Evolutionary conservation across 2,888 invertebrate species (phyloP), one percentile per base, ranked within the genome.

Genomic region (Chesias legatella): DNA sequence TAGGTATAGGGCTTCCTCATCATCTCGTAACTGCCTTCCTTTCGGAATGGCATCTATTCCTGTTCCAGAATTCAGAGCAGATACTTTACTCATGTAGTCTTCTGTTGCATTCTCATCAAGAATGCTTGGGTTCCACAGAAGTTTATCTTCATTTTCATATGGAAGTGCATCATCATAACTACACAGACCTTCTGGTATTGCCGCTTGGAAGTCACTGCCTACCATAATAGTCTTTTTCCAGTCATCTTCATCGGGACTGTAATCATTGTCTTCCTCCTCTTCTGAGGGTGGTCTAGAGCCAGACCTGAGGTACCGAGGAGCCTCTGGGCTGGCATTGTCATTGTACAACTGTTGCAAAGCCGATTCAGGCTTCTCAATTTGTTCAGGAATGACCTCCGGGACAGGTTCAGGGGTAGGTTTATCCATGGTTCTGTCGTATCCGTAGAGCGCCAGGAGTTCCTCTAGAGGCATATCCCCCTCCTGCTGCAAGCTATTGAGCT

Each of bases 391-490:
- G 31, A 73, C 72, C 52, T 81, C 79, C 0, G 79, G 77, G 23
- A 78, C 70, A 27, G 77, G 76, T 52, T 80, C 81, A 0, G 79
- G 76, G 3, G 56, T 62, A 33, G 69, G 73, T 11, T 84, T 83
- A 28, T 86, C 85, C 81, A 84, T 82, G 48, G 48, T 80, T 69
- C 57, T 90, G 58, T 90, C 86, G 80, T 92, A 94, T 53, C 95
- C 94, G 81, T 98, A 98, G 78, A 97, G 91, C 7, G 96, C 96
- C 62, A 98, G 86, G 42, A 98, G 84, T 72, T 97, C 95, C 69
- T 97, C 97, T 58, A 98, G 90, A 48, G 98, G 98, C 96, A 98
- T 98, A 88, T 98, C 97, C 76, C 97, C 94, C 84, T 98, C 98
- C 90, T 93, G 94, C 74, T 97, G 95, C 50, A 98, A 88, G 72